Conservation (phyloP, 2,113 vertebrate genomes). For the Maccullochella peelii region DNA sequence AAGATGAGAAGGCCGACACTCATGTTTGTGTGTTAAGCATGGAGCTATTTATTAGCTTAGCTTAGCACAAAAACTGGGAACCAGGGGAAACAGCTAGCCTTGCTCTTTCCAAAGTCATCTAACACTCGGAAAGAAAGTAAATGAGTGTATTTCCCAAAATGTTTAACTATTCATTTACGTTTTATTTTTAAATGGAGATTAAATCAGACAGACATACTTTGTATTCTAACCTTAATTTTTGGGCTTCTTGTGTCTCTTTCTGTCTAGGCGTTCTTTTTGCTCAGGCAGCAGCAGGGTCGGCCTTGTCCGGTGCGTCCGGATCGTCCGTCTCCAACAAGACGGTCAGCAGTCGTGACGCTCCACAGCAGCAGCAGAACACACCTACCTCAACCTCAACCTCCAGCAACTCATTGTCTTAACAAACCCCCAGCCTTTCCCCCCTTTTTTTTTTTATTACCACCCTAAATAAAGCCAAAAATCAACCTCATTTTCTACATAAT, state of each 20-base stretch:
- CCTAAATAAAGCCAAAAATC: conserved; percentile 89
- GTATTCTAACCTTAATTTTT: neutral
- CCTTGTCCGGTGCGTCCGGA: conserved; percentile 81
- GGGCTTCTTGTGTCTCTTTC: conserved; percentile 25
- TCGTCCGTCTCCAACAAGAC: conserved; percentile 84
- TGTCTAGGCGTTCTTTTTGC: conserved; percentile 92
- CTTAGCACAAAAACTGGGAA: neutral
- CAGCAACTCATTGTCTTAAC: conserved; percentile 84
- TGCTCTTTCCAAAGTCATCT: neutral
- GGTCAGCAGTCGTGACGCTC: conserved; percentile 66
- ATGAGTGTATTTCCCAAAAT: neutral
- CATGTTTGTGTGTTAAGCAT: neutral
- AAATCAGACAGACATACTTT: neutral
- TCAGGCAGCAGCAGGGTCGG: conserved; percentile 87
- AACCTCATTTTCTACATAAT: conserved; percentile 88
- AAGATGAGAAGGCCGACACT: neutral
- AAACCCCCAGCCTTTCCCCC: conserved; percentile 62
- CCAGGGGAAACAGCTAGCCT: neutral
- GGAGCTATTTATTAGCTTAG: no score
- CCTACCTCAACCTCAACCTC: conserved; percentile 85
- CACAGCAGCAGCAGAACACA: conserved; percentile 78
- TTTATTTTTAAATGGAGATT: neutral
- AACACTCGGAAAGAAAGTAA: neutral
- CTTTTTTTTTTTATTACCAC: conserved; percentile 62
- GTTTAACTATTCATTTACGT: neutral